Percentiles rank a stretch among this genome's conserved stretches.
These are phyloP conservation scores for Orbicella faveolata DNA, from an alignment of 64 coral and sea anemone genomes.

Conservation along the genomic window DNA sequence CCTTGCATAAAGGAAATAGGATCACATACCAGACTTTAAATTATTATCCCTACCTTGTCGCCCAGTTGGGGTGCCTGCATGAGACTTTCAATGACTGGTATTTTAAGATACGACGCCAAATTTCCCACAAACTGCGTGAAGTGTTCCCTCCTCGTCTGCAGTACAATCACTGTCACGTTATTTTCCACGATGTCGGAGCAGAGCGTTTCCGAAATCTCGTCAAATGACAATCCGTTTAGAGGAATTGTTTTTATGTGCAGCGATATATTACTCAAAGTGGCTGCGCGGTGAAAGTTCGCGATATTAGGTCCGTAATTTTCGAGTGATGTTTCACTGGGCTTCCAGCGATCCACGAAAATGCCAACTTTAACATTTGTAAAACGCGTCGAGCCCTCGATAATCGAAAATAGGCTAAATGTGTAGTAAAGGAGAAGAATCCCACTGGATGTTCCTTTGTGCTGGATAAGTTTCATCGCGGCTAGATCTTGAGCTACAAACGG, in stretches of 20 bases:
- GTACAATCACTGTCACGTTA: conserved; percentile 50
- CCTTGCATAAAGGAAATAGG: background rate
- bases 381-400: background rate
- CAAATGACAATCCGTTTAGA: conserved; percentile 28
- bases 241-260: conserved; percentile 18
- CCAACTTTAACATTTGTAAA: conserved; percentile 31
- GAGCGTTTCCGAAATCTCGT: conserved; percentile 52
- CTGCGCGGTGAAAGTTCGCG: background rate
- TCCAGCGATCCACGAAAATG: conserved; percentile 17
- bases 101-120: conserved; percentile 70
- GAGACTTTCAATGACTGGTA: conserved; percentile 59
- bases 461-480: background rate
- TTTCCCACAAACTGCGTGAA: conserved; percentile 51
- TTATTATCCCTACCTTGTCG: conserved; percentile 55
- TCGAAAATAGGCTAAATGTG: background rate
- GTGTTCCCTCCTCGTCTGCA: conserved; percentile 50
- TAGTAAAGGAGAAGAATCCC: background rate
- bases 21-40: background rate
- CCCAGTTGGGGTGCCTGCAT: conserved; percentile 45
- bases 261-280: background rate
- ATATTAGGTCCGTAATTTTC: conserved; percentile 8
- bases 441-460: background rate
- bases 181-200: conserved; percentile 58
- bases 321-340: background rate
- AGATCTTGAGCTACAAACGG: background rate